phyloP scores from a whole-genome alignment of 2,113 vertebrate species.

The Thalassoma bifasciatum region DNA sequence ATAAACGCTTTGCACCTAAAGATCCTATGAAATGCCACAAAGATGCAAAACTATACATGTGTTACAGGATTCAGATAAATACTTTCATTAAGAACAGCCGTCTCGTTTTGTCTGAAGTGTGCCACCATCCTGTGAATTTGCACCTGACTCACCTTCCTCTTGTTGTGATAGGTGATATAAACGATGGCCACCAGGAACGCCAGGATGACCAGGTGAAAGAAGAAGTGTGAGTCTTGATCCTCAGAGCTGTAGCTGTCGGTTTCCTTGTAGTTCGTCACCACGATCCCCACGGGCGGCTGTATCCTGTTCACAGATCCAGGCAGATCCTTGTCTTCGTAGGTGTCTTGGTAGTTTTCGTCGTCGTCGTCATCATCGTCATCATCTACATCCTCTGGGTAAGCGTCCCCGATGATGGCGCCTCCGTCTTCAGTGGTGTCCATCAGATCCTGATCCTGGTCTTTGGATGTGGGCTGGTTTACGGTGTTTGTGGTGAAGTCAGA shows the following conservation, averaged over 20 bases:
- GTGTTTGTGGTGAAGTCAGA: background rate
- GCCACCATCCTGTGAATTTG: too few species aligned
- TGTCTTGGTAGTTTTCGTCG: accelerated
- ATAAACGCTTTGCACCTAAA: too few species aligned
- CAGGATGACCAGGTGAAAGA: conserved; percentile 93
- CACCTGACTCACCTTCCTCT: conserved; percentile 89
- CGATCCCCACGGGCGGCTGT: conserved; percentile 53
- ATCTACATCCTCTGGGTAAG: accelerated
- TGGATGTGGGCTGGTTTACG: background rate
- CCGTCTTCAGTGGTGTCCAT: background rate
- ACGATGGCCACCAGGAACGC: conserved; percentile 91
- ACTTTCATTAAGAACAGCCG: too few species aligned
- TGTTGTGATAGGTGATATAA: conserved; percentile 97
- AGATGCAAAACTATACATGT: too few species aligned
- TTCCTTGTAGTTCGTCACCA: conserved; percentile 65
- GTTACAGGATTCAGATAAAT: too few species aligned
- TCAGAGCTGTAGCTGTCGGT: conserved; percentile 78
- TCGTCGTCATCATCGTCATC: background rate
- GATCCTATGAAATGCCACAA: too few species aligned
- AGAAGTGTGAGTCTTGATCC: conserved; percentile 95
- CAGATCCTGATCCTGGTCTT: background rate
- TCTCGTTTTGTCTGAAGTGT: too few species aligned
- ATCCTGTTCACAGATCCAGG: conserved; percentile 18
- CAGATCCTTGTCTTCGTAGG: background rate
- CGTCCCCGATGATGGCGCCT: accelerated